phyloP scores from a whole-genome alignment of 2,888 invertebrate genomes.

The Tortricodes alternella region DNA sequence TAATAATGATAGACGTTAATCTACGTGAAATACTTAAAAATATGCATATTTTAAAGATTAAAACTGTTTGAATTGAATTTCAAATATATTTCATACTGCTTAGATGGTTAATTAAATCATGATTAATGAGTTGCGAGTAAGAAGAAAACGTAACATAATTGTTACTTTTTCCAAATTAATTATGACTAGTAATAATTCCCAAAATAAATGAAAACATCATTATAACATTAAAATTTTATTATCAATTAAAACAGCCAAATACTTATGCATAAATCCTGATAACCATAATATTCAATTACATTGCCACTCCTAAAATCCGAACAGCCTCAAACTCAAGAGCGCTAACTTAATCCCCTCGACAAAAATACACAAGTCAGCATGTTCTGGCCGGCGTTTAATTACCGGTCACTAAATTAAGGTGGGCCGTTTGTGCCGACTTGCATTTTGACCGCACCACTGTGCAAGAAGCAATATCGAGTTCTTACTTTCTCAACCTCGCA shows the following conservation, averaged over 20 bases:
- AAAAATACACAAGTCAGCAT: conserved; percentile 30
- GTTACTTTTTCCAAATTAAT: too few relatives aligned
- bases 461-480: conserved; percentile 30
- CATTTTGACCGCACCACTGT: conserved; percentile 30
- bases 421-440: conserved; percentile 35
- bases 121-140: too few relatives aligned
- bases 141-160: too few relatives aligned
- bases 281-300: neutral
- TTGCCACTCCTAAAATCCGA: neutral
- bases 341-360: conserved; percentile 9
- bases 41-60: neutral
- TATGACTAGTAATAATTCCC: too few relatives aligned
- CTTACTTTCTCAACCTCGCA: too few relatives aligned
- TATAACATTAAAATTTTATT: neutral
- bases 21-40: neutral
- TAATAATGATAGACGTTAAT: conserved; percentile 19
- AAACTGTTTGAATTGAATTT: neutral
- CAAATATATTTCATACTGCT: too few relatives aligned
- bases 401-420: conserved; percentile 45
- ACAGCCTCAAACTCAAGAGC: neutral
- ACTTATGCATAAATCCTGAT: neutral
- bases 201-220: too few relatives aligned
- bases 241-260: neutral
- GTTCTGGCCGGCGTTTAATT: conserved; percentile 37
- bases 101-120: too few relatives aligned